Percentiles rank a stretch among this genome's conserved stretches.
These are phyloP conservation scores for Drosophila sp. DNA, from an alignment of 1,140 invertebrate species.

Conservation along the genomic window DNA sequence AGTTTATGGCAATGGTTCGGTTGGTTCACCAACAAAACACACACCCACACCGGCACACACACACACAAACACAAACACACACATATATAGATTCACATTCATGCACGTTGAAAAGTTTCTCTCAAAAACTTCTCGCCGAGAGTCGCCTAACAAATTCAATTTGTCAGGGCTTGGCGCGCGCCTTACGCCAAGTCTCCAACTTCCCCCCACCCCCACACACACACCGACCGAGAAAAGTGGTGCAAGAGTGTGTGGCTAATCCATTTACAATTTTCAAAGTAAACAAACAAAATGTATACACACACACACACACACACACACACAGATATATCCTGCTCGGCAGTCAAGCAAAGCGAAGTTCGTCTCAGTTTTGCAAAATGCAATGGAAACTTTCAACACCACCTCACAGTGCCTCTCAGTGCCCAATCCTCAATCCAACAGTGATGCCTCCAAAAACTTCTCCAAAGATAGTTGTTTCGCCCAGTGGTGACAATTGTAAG, in stretches of 20 bases:
- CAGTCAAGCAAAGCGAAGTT: constrained; percentile 40
- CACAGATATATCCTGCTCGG: constrained; percentile 23
- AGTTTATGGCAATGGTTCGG: constrained; percentile 54
- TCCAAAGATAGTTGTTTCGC: background rate
- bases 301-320: no score
- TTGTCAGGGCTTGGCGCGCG: constrained; percentile 71
- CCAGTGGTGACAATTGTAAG: constrained; percentile 11
- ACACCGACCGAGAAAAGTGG: background rate
- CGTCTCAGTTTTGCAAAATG: constrained; percentile 18
- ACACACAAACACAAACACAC: background rate
- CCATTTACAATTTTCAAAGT: constrained; percentile 78
- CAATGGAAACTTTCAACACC: constrained; percentile 28
- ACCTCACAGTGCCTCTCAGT: background rate
- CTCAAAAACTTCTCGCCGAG: constrained; percentile 68
- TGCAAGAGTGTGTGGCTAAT: constrained; percentile 60
- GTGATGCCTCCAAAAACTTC: no score
- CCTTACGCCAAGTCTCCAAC: background rate
- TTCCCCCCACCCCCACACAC: background rate
- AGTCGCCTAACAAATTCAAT: constrained; percentile 73
- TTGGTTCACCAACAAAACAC: constrained; percentile 28
- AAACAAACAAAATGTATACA: constrained; percentile 71
- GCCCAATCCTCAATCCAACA: no score
- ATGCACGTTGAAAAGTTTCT: constrained; percentile 72
- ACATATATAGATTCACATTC: constrained; percentile 29
- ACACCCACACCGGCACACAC: background rate